A percentile compares a stretch with the other conserved stretches of the same genome.
phyloP scores from a whole-genome alignment of 2,888 invertebrate species.

The Caenorhabditis imperialis region DNA sequence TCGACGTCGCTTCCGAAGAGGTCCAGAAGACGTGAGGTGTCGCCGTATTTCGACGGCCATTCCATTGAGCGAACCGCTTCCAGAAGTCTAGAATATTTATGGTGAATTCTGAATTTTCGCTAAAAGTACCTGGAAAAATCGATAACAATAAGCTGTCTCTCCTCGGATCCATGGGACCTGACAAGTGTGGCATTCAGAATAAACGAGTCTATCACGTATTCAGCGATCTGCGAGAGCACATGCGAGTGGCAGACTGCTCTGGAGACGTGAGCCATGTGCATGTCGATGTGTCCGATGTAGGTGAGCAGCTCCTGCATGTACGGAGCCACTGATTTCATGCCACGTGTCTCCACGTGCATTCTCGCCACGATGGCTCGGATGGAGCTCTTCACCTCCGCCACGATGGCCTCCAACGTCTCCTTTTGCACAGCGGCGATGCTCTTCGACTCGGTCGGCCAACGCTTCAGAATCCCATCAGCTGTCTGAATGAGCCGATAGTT shows the following conservation, averaged over 20 bases:
- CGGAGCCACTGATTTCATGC: constrained; percentile 54
- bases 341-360: constrained; percentile 63
- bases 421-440: constrained; percentile 51
- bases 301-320: constrained; percentile 65
- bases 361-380: constrained; percentile 58
- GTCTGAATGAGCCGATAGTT: constrained; percentile 65
- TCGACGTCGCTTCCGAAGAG: constrained; percentile 68
- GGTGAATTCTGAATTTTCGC: too few relatives aligned
- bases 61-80: constrained; percentile 53
- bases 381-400: constrained; percentile 42
- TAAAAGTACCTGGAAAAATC: constrained; percentile 62
- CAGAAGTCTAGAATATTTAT: constrained; percentile 23
- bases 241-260: constrained; percentile 56
- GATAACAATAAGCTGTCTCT: constrained; percentile 38
- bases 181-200: constrained; percentile 88
- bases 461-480: constrained; percentile 55
- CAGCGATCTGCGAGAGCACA: constrained; percentile 83
- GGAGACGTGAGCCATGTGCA: constrained; percentile 64
- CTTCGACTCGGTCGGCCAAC: constrained; percentile 59
- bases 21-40: constrained; percentile 37
- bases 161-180: constrained; percentile 82
- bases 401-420: constrained; percentile 45
- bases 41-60: constrained; percentile 55
- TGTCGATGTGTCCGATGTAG: constrained; percentile 58
- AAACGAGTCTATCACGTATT: constrained; percentile 90